Evolutionary conservation across 1,140 invertebrate genomes (phyloP).

Genomic region (Bemisia tabaci): DNA sequence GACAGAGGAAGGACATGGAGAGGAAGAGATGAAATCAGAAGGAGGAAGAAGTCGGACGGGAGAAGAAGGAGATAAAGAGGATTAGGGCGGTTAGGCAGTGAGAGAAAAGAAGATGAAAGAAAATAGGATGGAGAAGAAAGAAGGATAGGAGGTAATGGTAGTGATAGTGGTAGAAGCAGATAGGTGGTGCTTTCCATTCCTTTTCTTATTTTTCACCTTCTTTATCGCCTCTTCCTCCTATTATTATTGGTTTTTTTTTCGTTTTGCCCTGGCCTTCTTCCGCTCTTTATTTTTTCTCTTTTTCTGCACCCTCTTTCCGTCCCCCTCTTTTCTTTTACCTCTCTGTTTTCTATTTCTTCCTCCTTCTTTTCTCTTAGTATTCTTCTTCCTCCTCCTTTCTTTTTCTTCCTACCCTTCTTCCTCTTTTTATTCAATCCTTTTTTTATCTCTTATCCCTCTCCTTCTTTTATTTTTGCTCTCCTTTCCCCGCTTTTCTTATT

Average conservation of each 20-base stretch:
- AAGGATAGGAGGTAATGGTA: too few species aligned
- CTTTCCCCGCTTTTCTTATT: neutral
- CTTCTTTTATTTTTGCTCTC: neutral
- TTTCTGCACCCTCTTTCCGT: neutral
- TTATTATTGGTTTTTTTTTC: too few species aligned
- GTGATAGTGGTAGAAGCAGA: too few species aligned
- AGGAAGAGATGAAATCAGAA: neutral
- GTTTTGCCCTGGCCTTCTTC: neutral
- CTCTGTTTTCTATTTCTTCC: neutral
- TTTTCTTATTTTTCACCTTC: too few species aligned
- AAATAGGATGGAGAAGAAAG: too few species aligned
- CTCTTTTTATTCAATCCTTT: neutral
- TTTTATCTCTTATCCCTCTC: neutral
- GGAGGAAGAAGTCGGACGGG: too few species aligned
- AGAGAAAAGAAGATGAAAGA: too few species aligned
- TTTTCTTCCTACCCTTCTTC: neutral
- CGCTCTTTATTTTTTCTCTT: neutral
- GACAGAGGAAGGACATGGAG: neutral
- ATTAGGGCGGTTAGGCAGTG: too few species aligned
- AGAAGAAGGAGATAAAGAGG: too few species aligned
- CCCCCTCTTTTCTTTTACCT: neutral
- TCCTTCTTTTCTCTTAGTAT: neutral
- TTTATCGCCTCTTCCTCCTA: too few species aligned
- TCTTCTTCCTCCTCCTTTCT: neutral
- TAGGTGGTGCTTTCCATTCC: too few species aligned